Evolutionary conservation across 2,113 vertebrate genomes (phyloP), one percentile per base, ranked within the genome.

Genomic region (Podilymbus podiceps): DNA sequence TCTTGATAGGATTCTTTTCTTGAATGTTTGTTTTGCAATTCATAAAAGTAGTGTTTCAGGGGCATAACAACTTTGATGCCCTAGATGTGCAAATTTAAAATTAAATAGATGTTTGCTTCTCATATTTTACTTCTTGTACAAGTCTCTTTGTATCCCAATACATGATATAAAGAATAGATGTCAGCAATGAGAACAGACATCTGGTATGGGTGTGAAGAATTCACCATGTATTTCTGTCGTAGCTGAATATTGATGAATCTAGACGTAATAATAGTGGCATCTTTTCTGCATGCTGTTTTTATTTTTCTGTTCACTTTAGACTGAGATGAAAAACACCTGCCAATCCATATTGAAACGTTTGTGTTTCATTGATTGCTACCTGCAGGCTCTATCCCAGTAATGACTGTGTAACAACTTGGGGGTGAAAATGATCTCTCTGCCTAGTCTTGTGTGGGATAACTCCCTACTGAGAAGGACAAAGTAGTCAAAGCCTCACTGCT

Each of bases 371-470:
- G 97, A 98, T 97, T 95, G 86, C 60, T 94, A 60, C 93, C 95
- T 95, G 44, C 90, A 85, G 97, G 24, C 59, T 85, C 96, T 96
- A 66, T 93, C 77, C 81, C 23, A 44, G 58, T 95, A 95, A 97
- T 96, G 91, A 83, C 94, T 75, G 59, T 85, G 88, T 72, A 92
- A 96, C 94, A 89, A 88, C 68, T 30, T 92, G 71, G 81, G 72
- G 79, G 77, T 93, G 93, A 93, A 96, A 97, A 96, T 94, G 86
- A 94, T 98, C 95, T 97, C 92, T 96, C 95, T 95, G 79, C 89
- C 92, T 94, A 47, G 69, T 92, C 86, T 95, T 83, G 50, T 85
- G 92, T 93, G 77, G 85, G 44, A 80, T 94, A 85, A 85, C 79
- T 91, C 84, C 95, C 94, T 75, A 81, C 8, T 25, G 97, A 91